These are phyloP conservation scores for Chouioia cunea DNA, from an alignment of 2,888 invertebrate genomes.

Conservation along the genomic window DNA sequence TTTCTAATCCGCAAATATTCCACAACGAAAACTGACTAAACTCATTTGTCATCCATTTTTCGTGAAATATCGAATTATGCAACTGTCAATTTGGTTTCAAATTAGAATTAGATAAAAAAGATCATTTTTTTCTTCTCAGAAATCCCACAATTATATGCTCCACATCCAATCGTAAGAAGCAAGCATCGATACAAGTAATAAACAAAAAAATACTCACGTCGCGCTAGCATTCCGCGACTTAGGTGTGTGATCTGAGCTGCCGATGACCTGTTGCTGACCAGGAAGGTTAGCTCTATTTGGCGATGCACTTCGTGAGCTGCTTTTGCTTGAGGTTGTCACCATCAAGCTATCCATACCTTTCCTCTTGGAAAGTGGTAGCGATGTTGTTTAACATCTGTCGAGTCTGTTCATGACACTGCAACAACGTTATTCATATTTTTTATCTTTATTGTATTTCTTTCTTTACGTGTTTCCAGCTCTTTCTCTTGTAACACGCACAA, in stretches of 20 bases:
- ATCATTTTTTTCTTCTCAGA: too few species aligned
- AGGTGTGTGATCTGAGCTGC: slow-evolving; percentile 59
- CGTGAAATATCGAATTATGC: too few species aligned
- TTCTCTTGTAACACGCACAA: too few species aligned
- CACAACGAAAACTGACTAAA: not conserved
- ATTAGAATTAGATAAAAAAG: too few species aligned
- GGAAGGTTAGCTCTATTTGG: slow-evolving; percentile 61
- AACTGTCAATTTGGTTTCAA: too few species aligned
- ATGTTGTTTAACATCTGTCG: slow-evolving; percentile 37
- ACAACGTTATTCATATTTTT: slow-evolving; percentile 1
- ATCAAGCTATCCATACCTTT: slow-evolving; percentile 67
- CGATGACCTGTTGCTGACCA: slow-evolving; percentile 55
- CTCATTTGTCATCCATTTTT: too few species aligned
- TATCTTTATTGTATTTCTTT: too few species aligned
- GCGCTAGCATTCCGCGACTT: slow-evolving; percentile 63
- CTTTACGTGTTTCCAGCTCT: too few species aligned
- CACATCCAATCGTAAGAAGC: too few species aligned
- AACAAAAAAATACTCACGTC: slow-evolving; percentile 56
- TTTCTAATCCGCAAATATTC: slow-evolving; percentile 8
- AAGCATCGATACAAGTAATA: slow-evolving; percentile 11
- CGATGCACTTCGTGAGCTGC: slow-evolving; percentile 65
- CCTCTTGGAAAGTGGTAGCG: slow-evolving; percentile 37
- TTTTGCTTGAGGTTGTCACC: slow-evolving; percentile 63
- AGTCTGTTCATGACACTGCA: slow-evolving; percentile 13
- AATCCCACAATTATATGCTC: too few species aligned